A percentile compares a stretch with the other conserved stretches of the same genome.
Evolutionary conservation across 2,888 invertebrate species (phyloP).

Genomic region (Crossocerus cetratus): DNA sequence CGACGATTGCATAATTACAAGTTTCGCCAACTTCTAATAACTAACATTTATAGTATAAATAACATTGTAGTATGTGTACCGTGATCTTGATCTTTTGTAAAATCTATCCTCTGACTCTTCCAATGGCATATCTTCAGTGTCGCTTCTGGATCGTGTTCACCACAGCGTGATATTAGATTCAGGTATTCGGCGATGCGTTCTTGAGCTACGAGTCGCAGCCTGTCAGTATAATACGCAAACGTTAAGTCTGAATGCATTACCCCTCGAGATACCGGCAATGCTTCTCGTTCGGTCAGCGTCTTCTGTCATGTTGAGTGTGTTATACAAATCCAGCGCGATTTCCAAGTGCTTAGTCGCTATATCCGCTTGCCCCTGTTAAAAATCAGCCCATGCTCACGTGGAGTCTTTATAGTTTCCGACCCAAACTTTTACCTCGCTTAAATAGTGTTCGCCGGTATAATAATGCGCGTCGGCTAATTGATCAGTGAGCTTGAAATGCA

Average conservation of each 20-base stretch:
- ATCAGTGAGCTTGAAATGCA: slow-evolving; percentile 41
- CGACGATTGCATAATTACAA: not conserved
- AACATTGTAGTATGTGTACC: slow-evolving; percentile 10
- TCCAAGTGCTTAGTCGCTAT: slow-evolving; percentile 62
- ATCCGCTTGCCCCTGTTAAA: slow-evolving; percentile 50
- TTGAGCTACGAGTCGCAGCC: slow-evolving; percentile 75
- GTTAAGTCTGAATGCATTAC: slow-evolving; percentile 34
- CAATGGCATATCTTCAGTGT: slow-evolving; percentile 78
- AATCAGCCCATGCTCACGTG: not conserved
- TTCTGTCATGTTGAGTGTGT: slow-evolving; percentile 33
- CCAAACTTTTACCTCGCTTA: slow-evolving; percentile 52
- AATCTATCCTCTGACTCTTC: slow-evolving; percentile 77
- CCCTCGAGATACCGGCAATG: slow-evolving; percentile 65
- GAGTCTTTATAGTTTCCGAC: not conserved
- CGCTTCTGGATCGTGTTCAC: slow-evolving; percentile 71
- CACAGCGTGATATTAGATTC: slow-evolving; percentile 74
- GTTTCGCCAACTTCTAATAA: no score
- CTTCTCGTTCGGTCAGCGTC: slow-evolving; percentile 63
- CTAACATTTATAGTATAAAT: no score
- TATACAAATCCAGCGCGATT: slow-evolving; percentile 57
- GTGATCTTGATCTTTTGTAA: slow-evolving; percentile 72
- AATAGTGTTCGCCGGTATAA: slow-evolving; percentile 63
- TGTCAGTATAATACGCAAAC: no score
- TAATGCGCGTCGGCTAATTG: slow-evolving; percentile 67
- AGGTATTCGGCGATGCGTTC: slow-evolving; percentile 78